A percentile compares a stretch with the other conserved stretches of the same genome.
These are phyloP conservation scores for Rhinolophus sinicus DNA, from an alignment of 2,113 vertebrate genomes.

Conservation along the genomic window DNA sequence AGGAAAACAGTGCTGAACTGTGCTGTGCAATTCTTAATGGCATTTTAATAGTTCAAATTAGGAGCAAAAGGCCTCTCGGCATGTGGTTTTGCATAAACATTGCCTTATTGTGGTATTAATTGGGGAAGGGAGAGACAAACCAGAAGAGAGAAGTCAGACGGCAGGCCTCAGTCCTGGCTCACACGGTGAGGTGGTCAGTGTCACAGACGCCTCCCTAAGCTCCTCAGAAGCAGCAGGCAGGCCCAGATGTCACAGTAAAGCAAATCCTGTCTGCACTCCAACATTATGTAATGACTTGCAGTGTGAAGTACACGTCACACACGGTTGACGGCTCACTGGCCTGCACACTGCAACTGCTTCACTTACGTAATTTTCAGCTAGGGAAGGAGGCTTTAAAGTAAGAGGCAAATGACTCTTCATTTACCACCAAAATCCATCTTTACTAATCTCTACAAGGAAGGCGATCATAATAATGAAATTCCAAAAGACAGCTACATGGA, in stretches of 20 bases:
- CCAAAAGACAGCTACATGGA: background rate
- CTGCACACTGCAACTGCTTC: background rate
- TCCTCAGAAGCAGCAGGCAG: background rate
- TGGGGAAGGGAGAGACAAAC: background rate
- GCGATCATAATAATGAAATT: background rate
- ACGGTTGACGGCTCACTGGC: background rate
- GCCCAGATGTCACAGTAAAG: background rate
- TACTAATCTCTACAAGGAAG: constrained; percentile 3
- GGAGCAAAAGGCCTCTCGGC: constrained; percentile 67
- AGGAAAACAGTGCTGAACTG: constrained; percentile 49
- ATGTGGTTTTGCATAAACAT: constrained; percentile 69
- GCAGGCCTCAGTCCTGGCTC: background rate
- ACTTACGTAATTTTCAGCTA: background rate
- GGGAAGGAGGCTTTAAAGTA: background rate
- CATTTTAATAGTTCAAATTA: constrained; percentile 78
- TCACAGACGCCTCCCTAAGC: background rate
- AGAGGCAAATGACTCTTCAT: background rate
- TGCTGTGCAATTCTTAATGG: constrained; percentile 61
- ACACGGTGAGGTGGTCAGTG: accelerated
- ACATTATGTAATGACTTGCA: background rate
- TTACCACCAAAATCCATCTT: background rate
- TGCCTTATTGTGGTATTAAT: constrained; percentile 69
- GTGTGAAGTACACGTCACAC: background rate
- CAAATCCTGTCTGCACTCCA: background rate
- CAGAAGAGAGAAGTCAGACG: background rate